phyloP scores from a whole-genome alignment of 2,797 vertebrate species.

The Margarornis squamiger region DNA sequence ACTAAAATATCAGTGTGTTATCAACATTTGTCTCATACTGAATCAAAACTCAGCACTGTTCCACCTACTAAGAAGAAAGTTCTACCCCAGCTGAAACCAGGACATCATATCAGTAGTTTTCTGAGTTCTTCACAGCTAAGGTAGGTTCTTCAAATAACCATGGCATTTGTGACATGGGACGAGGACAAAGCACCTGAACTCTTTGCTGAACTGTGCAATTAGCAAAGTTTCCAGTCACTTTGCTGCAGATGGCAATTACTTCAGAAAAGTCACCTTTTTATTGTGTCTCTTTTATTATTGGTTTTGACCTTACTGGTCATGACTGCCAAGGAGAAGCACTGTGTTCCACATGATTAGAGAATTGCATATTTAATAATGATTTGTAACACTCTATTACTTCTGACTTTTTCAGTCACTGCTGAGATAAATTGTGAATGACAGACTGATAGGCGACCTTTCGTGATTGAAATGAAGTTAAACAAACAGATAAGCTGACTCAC shows the following conservation, averaged over 20 bases:
- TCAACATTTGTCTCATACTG: background rate
- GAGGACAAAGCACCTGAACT: background rate
- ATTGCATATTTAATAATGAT: background rate
- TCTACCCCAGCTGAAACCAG: background rate
- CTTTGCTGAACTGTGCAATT: background rate
- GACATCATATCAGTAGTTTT: background rate
- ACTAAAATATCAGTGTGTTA: background rate
- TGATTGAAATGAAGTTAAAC: background rate
- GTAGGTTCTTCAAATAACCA: background rate
- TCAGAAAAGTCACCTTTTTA: background rate
- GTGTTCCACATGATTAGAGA: background rate
- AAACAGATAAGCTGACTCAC: background rate
- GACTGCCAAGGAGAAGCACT: background rate
- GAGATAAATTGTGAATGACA: background rate
- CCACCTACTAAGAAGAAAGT: background rate
- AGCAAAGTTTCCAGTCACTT: background rate
- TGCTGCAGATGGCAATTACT: background rate
- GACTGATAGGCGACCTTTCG: background rate
- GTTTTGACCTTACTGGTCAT: background rate
- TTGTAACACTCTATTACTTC: background rate
- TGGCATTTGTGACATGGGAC: background rate
- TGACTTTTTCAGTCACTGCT: background rate
- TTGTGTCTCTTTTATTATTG: background rate
- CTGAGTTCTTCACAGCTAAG: background rate
- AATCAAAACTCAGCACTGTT: background rate